A percentile compares a stretch with the other conserved stretches of the same genome.
Evolutionary conservation across 92 coral and sea anemone species (phyloP).

Genomic region (Bergia sp.): DNA sequence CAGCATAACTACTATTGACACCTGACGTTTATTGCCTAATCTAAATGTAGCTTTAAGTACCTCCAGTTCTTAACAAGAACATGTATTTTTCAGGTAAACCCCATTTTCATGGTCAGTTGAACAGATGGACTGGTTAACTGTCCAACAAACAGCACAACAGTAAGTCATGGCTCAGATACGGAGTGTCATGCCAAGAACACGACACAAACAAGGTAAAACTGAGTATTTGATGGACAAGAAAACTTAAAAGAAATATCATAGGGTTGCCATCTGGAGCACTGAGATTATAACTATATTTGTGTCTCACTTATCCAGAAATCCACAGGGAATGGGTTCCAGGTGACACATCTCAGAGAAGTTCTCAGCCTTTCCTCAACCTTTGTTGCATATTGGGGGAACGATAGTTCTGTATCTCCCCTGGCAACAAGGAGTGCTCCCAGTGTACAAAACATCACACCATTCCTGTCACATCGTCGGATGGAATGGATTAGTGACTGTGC

Average conservation of each 20-base stretch:
- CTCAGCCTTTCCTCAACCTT: constrained; percentile 72
- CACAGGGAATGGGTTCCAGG: constrained; percentile 86
- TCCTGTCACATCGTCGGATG: constrained; percentile 68
- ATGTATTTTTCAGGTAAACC: too few species aligned
- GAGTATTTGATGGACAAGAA: background rate
- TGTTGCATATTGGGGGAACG: constrained; percentile 73
- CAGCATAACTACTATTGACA: too few species aligned
- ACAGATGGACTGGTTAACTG: too few species aligned
- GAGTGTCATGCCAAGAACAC: too few species aligned
- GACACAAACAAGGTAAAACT: background rate
- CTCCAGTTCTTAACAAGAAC: too few species aligned
- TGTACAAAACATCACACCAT: constrained; percentile 68
- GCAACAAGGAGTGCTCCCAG: constrained; percentile 74
- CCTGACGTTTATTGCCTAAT: too few species aligned
- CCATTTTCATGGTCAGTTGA: too few species aligned
- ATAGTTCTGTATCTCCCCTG: constrained; percentile 70
- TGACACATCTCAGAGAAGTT: constrained; percentile 72
- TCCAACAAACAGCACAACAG: too few species aligned
- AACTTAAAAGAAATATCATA: too few species aligned
- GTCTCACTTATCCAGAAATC: constrained; percentile 90
- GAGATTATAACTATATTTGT: background rate
- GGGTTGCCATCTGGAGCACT: background rate
- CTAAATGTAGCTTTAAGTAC: too few species aligned
- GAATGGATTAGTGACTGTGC: constrained; percentile 80
- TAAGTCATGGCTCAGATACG: too few species aligned